Base-by-base conservation (phyloP, 2,888 invertebrate species). In the Heliconius cydno region DNA sequence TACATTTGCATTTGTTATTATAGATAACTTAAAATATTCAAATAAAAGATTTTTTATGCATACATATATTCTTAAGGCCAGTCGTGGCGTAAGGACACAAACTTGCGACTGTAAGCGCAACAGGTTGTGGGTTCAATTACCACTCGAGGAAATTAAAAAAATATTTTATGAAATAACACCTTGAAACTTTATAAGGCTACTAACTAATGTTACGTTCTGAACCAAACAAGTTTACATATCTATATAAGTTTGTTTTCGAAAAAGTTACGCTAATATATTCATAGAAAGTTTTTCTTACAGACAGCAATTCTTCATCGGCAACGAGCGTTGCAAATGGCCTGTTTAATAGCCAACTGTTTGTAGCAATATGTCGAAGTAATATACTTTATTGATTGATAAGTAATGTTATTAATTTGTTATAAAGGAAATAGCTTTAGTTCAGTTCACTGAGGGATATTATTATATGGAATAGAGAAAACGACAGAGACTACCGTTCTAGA, bases 261-360 rank as follows among this genome's bases (percentile, higher is more conserved):
- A 73, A 73, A 60, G 15, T 73, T 73, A n/a, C 73, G 30, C 7
- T 60, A 73, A 73, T 57, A 60, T 66, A 66, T 72, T 73, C 65
- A 52, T 73, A 71, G 71, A 77, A 71, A 77, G 70, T 46, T 76
- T 76, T 71, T 68, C 28, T n/a, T 57, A 7, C 38, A 57, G 79
- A 78, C 65, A 52, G 73, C 72, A 78, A 79, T 81, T 78, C 68
- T 67, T 78, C 63, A 63, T 73, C 63, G 76, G 63, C 76, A 80
- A 80, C 75, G 78, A 80, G 75, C 81, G 76, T 80, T 76, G 73
- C 77, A 75, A 63, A 79, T 71, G 63, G 73, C 77, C 73, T 73
- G 73, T 76, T 73, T 38, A 38, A 73, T 73, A 73, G 73, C 73
- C 12, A 34, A 57, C 34, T 34, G 38, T 73, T 34, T 57, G 57